Evolutionary conservation across 2,113 vertebrate species (phyloP), one percentile per base, ranked within the genome.

Genomic region (Galemys pyrenaicus): DNA sequence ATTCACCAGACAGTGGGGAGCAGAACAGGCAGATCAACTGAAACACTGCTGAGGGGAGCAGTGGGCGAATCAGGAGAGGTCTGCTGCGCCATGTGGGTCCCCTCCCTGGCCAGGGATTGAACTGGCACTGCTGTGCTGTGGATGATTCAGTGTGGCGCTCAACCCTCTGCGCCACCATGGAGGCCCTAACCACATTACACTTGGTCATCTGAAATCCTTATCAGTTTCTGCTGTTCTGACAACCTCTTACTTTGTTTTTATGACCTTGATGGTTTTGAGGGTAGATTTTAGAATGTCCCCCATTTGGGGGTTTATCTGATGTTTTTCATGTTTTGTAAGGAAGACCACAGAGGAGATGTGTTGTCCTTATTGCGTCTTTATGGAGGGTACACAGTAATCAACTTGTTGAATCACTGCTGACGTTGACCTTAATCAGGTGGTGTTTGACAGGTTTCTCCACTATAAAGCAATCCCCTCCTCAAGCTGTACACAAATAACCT

Each of bases 221-320:
- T 56, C 54, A 56, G 54, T 30, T 39, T 77, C 39, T 41, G 85
- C 58, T 68, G 28, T 13, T 41, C 58, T 91, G 65, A 46, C 16
- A 12, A 41, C 88, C 89, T 75, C 77, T 78, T n/a, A 82, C 41
- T 82, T 87, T 46, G 22, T 65, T 94, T 71, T 71, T 60, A 30
- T 58, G 65, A 75, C 39, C 65, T n/a, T 26, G 28, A 62, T 49
- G 62, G 37, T 62, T 75, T 82, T 82, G 51, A 92, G 86, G 62
- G 71, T 74, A 94, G 70, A 49, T 62, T 60, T 54, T 28, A 78
- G 51, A 83, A 44, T 44, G 19, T 39, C 39, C 35, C 35, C 60
- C 41, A 37, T 37, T 65, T 68, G 54, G 39, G 77, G 81, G 10
- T 58, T 67, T 90, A 77, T n/a, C 41, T 67, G 49, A 56, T 77